phyloP scores from a whole-genome alignment of 1,140 invertebrate genomes.

The Euwallacea similis region DNA sequence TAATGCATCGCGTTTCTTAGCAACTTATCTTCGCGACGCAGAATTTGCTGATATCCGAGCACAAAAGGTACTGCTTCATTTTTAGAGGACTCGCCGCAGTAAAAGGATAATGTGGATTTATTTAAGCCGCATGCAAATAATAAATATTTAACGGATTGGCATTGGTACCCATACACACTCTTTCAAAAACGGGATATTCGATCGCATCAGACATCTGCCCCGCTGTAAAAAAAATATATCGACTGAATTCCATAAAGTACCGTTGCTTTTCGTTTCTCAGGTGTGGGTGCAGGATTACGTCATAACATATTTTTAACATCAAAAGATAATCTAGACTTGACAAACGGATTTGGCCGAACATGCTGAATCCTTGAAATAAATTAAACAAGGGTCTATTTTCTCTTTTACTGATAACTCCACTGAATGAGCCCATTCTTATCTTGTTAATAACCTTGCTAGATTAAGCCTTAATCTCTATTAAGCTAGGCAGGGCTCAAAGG shows the following conservation, averaged over 20 bases:
- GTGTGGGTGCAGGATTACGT: conserved; percentile 16
- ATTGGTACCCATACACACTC: not conserved
- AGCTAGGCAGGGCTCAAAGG: too few relatives aligned
- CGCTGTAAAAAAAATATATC: not conserved
- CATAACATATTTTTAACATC: conserved; percentile 14
- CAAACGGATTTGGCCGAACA: conserved; percentile 4
- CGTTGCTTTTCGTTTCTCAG: conserved; percentile 12
- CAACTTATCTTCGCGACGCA: conserved; percentile 6
- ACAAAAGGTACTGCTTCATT: conserved; percentile 3
- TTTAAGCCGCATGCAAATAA: conserved; percentile 1
- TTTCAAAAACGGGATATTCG: not conserved
- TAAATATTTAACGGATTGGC: not conserved
- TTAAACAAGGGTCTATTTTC: conserved; percentile 7
- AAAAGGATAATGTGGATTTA: conserved; percentile 1
- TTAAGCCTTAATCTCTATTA: too few relatives aligned
- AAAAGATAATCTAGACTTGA: conserved; percentile 23
- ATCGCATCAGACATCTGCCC: conserved; percentile 6
- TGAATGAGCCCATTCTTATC: not conserved
- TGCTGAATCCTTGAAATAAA: conserved; percentile 2
- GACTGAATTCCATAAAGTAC: conserved; percentile 20
- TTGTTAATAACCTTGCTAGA: not conserved
- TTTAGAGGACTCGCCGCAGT: not conserved
- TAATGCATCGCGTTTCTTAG: conserved; percentile 19
- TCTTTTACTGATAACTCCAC: not conserved
- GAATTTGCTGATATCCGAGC: conserved; percentile 1